Evolutionary conservation across 2,113 vertebrate genomes (phyloP), one percentile per base, ranked within the genome.

Genomic region (Trogon surrucura): DNA sequence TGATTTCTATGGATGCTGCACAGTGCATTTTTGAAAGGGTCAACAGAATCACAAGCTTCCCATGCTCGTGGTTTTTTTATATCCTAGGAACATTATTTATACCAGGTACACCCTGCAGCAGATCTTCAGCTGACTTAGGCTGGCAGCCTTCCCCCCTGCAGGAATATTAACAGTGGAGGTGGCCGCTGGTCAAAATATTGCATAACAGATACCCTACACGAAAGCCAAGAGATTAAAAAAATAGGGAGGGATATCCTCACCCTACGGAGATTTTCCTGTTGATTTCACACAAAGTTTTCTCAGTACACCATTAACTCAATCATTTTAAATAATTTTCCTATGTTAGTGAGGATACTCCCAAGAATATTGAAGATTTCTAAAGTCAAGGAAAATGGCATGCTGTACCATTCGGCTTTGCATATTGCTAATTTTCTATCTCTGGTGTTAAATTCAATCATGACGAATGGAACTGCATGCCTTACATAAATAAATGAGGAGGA

Each of bases 11-110:
- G 36, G 80, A 81, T 75, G 70, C 57, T 61, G 13, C 62, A 87
- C 85, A 84, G 41, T 89, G 77, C 30, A 13, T 84, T 81, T 91
- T 80, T 78, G 25, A 87, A 91, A 94, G 88, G 74, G 91, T 89
- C 91, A 79, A 57, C 77, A 82, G 83, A 94, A 95, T 80, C 93
- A 72, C 86, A 89, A 82, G 86, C 66, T 90, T 93, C 73, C 66
- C 88, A 61, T 80, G 77, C 61, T 79, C 51, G 16, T 48, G 36
- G 36, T 67, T 41, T 41, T 41, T 88, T 91, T 89, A 66, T 38
- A 51, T 62, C 71, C 71, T n/a, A 23, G 60, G 18, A 72, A 50
- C 60, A 84, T 57, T 86, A 51, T 85, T 93, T 80, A 41, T 19
- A 21, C 1, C 88, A 78, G 88, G 93, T 95, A 96, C 60, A 23